These are phyloP conservation scores for Molorchus minor DNA, from an alignment of 2,888 invertebrate species.

Conservation along the genomic window DNA sequence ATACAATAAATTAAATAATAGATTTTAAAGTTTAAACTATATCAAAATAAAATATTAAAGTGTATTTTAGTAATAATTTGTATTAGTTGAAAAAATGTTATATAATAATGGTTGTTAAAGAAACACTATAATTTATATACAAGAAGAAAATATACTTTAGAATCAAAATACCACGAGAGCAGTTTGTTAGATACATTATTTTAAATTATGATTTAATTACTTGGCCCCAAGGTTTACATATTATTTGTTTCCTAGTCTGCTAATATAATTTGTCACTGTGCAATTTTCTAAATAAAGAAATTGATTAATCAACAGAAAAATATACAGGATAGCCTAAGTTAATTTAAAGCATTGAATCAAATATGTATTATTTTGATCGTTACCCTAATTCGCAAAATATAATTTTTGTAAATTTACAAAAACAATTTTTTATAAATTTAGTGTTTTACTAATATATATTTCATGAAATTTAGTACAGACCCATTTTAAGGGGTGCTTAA, in stretches of 20 bases:
- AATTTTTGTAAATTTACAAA: too few species aligned
- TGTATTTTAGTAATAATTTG: slow-evolving; percentile 5
- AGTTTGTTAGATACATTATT: neutral
- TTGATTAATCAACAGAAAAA: too few species aligned
- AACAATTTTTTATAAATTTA: too few species aligned
- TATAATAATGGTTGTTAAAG: slow-evolving; percentile 17
- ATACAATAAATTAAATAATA: slow-evolving; percentile 57
- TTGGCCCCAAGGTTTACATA: neutral
- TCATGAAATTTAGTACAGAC: too few species aligned
- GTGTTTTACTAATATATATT: too few species aligned
- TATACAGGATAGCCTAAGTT: too few species aligned
- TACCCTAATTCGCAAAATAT: too few species aligned
- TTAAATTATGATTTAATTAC: neutral
- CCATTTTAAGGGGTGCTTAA: too few species aligned
- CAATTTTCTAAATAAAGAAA: too few species aligned
- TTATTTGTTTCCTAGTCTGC: neutral
- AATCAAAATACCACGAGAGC: neutral
- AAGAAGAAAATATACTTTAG: neutral
- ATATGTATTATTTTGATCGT: too few species aligned
- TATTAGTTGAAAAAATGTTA: slow-evolving; percentile 29
- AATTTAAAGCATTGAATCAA: too few species aligned
- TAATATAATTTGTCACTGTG: neutral
- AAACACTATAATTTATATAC: neutral
- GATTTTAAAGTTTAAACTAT: too few species aligned
- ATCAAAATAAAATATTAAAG: slow-evolving; percentile 62